A percentile compares a stretch with the other conserved stretches of the same genome.
These are phyloP conservation scores for Drosophila melanogaster DNA, from an alignment of 1,140 invertebrate genomes.

Conservation along the genomic window DNA sequence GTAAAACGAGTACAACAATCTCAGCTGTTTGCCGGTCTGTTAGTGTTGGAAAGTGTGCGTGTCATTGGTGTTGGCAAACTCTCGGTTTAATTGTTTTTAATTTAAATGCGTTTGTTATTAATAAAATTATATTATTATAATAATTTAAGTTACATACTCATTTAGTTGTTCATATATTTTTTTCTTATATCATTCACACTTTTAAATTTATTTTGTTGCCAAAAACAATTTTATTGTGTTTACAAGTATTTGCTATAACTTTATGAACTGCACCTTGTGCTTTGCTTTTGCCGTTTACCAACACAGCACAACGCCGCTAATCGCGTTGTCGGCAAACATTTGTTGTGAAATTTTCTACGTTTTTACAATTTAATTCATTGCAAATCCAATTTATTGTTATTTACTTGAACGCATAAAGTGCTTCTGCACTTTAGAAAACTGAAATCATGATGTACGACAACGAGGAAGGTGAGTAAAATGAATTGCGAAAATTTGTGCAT, in stretches of 20 bases:
- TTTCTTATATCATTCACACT: too few species aligned
- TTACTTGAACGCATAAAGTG: conserved; percentile 22
- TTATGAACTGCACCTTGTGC: not conserved
- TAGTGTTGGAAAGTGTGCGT: not conserved
- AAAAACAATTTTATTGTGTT: not conserved
- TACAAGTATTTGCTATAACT: too few species aligned
- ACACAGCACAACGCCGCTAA: conserved; percentile 39
- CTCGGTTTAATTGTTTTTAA: not conserved
- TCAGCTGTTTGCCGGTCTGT: conserved; percentile 45
- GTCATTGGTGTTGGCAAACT: conserved; percentile 10
- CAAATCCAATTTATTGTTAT: not conserved
- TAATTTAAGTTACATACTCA: too few species aligned
- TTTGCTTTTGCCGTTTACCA: not conserved
- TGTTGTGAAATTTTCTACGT: conserved; percentile 27
- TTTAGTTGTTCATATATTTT: too few species aligned
- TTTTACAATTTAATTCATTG: conserved; percentile 26
- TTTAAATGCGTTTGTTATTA: not conserved
- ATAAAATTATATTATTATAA: too few species aligned
- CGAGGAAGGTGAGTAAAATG: conserved; percentile 69
- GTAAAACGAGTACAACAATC: conserved; percentile 17
- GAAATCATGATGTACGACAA: conserved; percentile 81
- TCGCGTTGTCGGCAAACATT: conserved; percentile 31
- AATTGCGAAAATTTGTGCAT: conserved; percentile 6
- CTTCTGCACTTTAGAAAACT: conserved; percentile 25
- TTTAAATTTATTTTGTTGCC: not conserved